Evolutionary conservation across 2,888 invertebrate genomes (phyloP).

Genomic region (Belgica antarctica): DNA sequence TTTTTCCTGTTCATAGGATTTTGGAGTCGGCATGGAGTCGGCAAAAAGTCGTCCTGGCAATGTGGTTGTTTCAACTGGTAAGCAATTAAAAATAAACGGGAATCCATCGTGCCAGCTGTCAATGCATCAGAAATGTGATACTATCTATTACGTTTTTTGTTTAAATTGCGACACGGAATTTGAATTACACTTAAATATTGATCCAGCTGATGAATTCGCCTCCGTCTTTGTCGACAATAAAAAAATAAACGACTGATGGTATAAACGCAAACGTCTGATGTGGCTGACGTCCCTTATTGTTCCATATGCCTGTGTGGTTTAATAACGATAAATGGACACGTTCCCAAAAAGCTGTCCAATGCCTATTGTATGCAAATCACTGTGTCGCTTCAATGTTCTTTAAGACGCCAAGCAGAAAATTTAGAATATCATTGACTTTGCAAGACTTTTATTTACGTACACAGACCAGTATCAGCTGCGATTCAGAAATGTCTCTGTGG

Average conservation of each 20-base stretch:
- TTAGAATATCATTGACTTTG: too few species aligned
- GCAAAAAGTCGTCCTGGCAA: too few species aligned
- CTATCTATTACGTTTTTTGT: conserved; percentile 24
- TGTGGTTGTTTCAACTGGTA: neutral
- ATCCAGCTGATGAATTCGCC: conserved; percentile 24
- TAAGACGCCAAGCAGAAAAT: neutral
- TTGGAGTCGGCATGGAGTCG: too few species aligned
- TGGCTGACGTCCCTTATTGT: conserved; percentile 6
- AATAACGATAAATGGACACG: neutral
- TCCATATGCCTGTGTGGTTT: conserved; percentile 2
- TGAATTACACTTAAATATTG: conserved; percentile 11
- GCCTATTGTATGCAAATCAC: conserved; percentile 17
- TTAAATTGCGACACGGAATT: conserved; percentile 29
- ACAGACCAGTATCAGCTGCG: too few species aligned
- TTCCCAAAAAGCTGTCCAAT: neutral
- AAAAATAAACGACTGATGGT: neutral
- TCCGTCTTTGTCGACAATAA: neutral
- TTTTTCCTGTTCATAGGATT: neutral
- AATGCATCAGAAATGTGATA: neutral
- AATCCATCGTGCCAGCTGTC: conserved; percentile 6
- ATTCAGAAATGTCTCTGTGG: neutral
- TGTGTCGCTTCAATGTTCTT: neutral
- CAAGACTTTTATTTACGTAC: too few species aligned
- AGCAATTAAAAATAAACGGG: neutral
- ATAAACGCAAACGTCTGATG: neutral